phyloP scores from a whole-genome alignment of 2,797 vertebrate species.

The Gymnopithys bicolor region DNA sequence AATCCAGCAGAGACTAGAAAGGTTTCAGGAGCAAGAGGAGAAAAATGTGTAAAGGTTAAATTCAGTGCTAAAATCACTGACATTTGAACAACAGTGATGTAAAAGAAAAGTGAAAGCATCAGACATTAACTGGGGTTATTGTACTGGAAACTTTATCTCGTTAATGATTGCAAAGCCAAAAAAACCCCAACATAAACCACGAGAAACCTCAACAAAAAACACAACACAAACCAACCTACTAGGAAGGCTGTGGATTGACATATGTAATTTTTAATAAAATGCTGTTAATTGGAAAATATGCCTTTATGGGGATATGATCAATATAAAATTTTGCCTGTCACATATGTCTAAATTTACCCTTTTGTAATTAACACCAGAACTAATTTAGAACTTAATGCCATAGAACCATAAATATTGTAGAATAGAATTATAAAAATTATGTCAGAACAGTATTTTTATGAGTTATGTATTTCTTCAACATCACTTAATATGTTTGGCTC shows the following conservation, averaged over 20 bases:
- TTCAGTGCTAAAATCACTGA: conserved; percentile 71
- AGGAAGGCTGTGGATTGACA: background rate
- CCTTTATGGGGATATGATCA: background rate
- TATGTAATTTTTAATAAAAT: background rate
- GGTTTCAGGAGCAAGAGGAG: conserved; percentile 35
- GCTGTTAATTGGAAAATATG: conserved; percentile 7
- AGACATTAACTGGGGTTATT: conserved; percentile 48
- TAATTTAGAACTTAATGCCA: conserved; percentile 5
- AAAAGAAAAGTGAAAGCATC: conserved; percentile 55
- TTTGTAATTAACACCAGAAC: background rate
- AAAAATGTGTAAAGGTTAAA: conserved; percentile 68
- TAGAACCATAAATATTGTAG: background rate
- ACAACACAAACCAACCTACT: background rate
- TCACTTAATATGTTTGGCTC: background rate
- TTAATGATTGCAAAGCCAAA: conserved; percentile 32
- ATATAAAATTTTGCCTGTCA: background rate
- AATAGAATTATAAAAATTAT: background rate
- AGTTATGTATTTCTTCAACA: background rate
- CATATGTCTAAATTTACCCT: background rate
- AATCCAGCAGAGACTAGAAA: conserved; percentile 23
- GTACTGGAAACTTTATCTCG: conserved; percentile 48
- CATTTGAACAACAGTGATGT: conserved; percentile 69
- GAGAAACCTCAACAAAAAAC: background rate
- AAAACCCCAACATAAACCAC: accelerated
- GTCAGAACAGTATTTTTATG: background rate